phyloP scores from a whole-genome alignment of 2,797 vertebrate genomes.

The Pantherophis vulpinus region DNA sequence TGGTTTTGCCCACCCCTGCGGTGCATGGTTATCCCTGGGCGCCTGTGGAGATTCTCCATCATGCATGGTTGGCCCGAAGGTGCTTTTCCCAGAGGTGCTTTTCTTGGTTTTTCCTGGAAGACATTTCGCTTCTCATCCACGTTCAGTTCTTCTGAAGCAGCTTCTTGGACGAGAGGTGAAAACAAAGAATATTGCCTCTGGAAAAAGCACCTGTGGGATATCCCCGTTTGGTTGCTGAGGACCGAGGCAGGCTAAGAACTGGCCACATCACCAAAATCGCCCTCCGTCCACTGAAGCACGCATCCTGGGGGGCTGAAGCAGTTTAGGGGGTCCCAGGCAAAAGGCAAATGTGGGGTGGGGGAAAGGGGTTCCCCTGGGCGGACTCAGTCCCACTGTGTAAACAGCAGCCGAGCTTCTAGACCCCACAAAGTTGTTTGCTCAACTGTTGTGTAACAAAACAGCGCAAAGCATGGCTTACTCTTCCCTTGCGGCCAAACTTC shows the following conservation, averaged over 20 bases:
- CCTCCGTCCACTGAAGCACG: accelerated
- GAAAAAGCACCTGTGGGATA: neutral
- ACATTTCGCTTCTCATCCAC: neutral
- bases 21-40: neutral
- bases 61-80: neutral
- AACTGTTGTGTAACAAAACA: neutral
- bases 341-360: neutral
- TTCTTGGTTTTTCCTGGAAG: neutral
- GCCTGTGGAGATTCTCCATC: accelerated
- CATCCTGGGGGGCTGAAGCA: neutral
- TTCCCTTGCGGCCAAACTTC: neutral
- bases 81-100: neutral
- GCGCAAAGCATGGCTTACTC: accelerated
- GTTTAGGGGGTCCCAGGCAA: neutral
- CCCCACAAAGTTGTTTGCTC: neutral
- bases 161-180: neutral
- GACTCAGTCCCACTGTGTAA: neutral
- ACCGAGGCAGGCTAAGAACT: neutral
- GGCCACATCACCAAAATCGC: neutral
- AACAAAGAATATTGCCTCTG: too few species aligned
- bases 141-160: neutral
- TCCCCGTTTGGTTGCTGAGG: neutral
- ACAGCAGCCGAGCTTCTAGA: neutral
- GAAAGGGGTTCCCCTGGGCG: neutral
- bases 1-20: neutral